Evolutionary conservation across 2,113 vertebrate species (phyloP).

Genomic region (Toxotes jaculatrix): DNA sequence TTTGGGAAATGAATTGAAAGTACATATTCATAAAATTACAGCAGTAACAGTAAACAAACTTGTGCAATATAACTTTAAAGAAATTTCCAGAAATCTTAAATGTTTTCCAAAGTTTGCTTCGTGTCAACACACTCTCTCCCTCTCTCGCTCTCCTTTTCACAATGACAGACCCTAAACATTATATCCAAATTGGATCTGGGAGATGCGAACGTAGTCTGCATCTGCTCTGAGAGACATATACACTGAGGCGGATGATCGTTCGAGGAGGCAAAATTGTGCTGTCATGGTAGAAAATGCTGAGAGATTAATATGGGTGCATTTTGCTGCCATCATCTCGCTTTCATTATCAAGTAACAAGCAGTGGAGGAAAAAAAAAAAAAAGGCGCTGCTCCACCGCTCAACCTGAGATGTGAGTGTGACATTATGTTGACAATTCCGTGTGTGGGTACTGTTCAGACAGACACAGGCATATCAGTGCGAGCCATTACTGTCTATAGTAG

Average conservation of each 20-base stretch:
- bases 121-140: slow-evolving; percentile 23
- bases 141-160: slow-evolving; percentile 25
- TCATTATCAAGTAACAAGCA: slow-evolving; percentile 77
- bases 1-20: neutral
- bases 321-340: slow-evolving; percentile 75
- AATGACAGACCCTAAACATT: slow-evolving; percentile 69
- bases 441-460: slow-evolving; percentile 68
- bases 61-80: neutral
- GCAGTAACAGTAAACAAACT: neutral
- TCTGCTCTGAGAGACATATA: slow-evolving; percentile 65
- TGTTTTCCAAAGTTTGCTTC: slow-evolving; percentile 40
- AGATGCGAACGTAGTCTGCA: slow-evolving; percentile 47
- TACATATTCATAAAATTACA: neutral
- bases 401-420: slow-evolving; percentile 70
- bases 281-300: slow-evolving; percentile 73
- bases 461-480: slow-evolving; percentile 62
- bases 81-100: slow-evolving; percentile 40
- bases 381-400: slow-evolving; percentile 61
- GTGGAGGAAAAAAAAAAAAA: slow-evolving; percentile 24
- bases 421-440: slow-evolving; percentile 71
- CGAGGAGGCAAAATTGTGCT: slow-evolving; percentile 69
- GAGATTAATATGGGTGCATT: slow-evolving; percentile 71
- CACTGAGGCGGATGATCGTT: slow-evolving; percentile 61
- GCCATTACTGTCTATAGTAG: slow-evolving; percentile 58
- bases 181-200: slow-evolving; percentile 69